Conservation (phyloP, 1,140 invertebrate species). For the Pararge aegeria region DNA sequence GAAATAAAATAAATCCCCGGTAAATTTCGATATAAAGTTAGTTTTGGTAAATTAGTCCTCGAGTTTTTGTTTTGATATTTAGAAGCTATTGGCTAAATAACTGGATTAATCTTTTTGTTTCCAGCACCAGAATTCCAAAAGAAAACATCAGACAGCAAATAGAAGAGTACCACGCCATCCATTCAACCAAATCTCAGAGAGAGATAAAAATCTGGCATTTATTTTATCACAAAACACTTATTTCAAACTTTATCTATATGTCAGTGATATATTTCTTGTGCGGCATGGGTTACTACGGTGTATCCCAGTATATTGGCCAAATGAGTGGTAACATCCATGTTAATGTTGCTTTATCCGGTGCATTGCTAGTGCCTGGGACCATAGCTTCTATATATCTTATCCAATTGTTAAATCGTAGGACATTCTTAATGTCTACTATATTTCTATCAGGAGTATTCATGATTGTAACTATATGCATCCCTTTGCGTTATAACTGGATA, state of each 20-base stretch:
- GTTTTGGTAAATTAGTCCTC: too few species aligned
- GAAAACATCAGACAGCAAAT: slow-evolving; percentile 46
- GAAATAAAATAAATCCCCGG: too few species aligned
- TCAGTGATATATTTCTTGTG: slow-evolving; percentile 85
- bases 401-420: slow-evolving; percentile 81
- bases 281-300: slow-evolving; percentile 87
- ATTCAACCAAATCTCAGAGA: slow-evolving; percentile 12
- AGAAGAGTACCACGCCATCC: slow-evolving; percentile 35
- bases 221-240: slow-evolving; percentile 47
- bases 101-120: slow-evolving; percentile 14
- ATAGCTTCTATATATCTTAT: slow-evolving; percentile 82
- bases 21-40: too few species aligned
- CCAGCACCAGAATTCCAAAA: slow-evolving; percentile 36
- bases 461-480: slow-evolving; percentile 79
- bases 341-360: slow-evolving; percentile 85
- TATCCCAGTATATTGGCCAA: slow-evolving; percentile 86
- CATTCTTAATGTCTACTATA: slow-evolving; percentile 82
- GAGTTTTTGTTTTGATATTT: too few species aligned
- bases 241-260: slow-evolving; percentile 70
- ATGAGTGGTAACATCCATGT: slow-evolving; percentile 85
- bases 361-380: slow-evolving; percentile 82
- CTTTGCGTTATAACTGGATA: slow-evolving; percentile 39
- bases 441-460: slow-evolving; percentile 81
- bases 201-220: slow-evolving; percentile 52
- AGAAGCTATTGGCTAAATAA: neutral